Evolutionary conservation across 2,113 vertebrate genomes (phyloP).

Genomic region (Rhagologus leucostigma): DNA sequence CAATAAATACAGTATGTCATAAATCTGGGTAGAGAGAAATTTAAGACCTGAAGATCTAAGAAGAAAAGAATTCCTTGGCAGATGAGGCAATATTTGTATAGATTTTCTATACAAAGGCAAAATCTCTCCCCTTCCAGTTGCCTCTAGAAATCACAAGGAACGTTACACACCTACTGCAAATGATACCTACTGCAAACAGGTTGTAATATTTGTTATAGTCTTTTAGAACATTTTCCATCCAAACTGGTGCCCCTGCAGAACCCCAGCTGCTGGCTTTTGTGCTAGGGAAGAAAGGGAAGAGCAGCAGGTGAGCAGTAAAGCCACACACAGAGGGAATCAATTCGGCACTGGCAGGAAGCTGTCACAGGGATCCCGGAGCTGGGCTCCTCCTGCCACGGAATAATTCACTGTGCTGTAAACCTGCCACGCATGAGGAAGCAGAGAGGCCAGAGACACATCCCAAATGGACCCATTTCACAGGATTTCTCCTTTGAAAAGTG

Average conservation of each 20-base stretch:
- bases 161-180: no score
- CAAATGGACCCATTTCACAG: neutral
- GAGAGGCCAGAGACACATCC: neutral
- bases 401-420: neutral
- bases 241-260: neutral
- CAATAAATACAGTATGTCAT: neutral
- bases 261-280: neutral
- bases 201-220: neutral
- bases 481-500: neutral
- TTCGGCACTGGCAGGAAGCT: neutral
- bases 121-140: neutral
- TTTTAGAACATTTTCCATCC: neutral
- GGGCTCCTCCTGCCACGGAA: neutral
- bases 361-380: fast-evolving
- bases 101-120: neutral
- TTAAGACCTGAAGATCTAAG: neutral
- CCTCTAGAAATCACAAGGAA: neutral
- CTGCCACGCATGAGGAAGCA: neutral
- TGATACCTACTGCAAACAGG: neutral
- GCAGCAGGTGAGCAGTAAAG: neutral
- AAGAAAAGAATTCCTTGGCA: neutral
- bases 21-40: neutral
- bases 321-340: fast-evolving
- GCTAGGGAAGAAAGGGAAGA: neutral
- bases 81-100: neutral